Conservation (phyloP, 2,113 vertebrate species). For the Cololabis saira region DNA sequence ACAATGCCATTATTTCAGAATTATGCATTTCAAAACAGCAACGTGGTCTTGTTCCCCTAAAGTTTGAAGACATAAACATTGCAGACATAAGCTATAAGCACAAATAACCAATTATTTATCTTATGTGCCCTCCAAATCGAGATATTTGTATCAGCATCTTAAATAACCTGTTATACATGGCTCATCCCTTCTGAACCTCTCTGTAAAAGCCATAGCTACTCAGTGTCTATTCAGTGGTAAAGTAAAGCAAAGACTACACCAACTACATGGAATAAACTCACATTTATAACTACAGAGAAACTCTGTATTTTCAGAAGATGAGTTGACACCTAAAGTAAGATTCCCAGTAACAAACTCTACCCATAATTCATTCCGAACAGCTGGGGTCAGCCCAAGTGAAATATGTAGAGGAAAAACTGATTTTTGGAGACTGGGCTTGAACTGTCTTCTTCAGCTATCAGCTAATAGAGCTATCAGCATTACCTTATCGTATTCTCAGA, state of each 20-base stretch:
- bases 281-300: neutral
- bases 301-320: neutral
- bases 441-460: neutral
- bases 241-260: neutral
- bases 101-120: no score
- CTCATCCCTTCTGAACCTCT: no score
- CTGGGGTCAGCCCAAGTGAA: neutral
- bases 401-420: neutral
- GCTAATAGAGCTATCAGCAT: neutral
- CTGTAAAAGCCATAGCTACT: no score
- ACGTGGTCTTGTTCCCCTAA: no score
- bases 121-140: no score
- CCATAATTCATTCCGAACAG: conserved; percentile 10
- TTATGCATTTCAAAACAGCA: no score
- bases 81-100: no score
- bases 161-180: no score
- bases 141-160: no score
- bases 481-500: neutral
- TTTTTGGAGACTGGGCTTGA: neutral
- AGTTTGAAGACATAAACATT: no score
- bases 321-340: neutral
- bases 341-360: conserved; percentile 2
- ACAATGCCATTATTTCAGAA: no score
- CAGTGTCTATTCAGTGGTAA: neutral
- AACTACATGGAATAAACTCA: neutral